A percentile compares a stretch with the other conserved stretches of the same genome.
phyloP scores from a whole-genome alignment of 2,113 vertebrate species.

The Pteruthius melanotis region DNA sequence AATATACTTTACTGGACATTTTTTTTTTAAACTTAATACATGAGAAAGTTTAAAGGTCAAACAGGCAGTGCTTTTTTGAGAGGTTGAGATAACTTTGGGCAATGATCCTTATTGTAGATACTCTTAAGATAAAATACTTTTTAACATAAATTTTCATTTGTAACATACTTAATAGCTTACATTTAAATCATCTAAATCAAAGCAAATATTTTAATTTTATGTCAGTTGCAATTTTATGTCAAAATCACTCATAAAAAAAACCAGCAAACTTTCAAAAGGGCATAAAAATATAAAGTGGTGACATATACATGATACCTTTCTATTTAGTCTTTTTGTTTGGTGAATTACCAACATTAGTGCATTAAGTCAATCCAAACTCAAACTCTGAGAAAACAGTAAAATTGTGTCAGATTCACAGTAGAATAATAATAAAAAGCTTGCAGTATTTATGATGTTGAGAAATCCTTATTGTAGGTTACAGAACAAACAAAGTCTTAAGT shows the following conservation, averaged over 20 bases:
- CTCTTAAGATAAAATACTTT: not conserved
- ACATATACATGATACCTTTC: not conserved
- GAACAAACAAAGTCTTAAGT: slow-evolving; percentile 57
- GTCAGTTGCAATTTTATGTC: not conserved
- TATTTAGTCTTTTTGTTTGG: not conserved
- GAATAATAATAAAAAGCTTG: not conserved
- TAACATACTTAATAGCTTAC: not conserved
- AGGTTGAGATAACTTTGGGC: not conserved
- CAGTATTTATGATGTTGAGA: slow-evolving; percentile 5
- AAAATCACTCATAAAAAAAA: not conserved
- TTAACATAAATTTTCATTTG: not conserved
- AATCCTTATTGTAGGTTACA: slow-evolving; percentile 21
- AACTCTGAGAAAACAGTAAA: not conserved
- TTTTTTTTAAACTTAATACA: not conserved
- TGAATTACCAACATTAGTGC: not conserved
- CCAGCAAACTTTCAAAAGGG: not conserved
- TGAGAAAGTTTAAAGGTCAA: not conserved
- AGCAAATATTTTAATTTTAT: not conserved
- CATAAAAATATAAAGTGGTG: not conserved
- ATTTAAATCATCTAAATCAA: not conserved
- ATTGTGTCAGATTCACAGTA: not conserved
- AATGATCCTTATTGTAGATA: not conserved
- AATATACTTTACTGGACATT: not conserved
- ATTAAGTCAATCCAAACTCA: not conserved
- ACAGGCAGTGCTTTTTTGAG: not conserved